phyloP scores from a whole-genome alignment of 2,888 invertebrate species.

The Scelioninae gen. 2 region DNA sequence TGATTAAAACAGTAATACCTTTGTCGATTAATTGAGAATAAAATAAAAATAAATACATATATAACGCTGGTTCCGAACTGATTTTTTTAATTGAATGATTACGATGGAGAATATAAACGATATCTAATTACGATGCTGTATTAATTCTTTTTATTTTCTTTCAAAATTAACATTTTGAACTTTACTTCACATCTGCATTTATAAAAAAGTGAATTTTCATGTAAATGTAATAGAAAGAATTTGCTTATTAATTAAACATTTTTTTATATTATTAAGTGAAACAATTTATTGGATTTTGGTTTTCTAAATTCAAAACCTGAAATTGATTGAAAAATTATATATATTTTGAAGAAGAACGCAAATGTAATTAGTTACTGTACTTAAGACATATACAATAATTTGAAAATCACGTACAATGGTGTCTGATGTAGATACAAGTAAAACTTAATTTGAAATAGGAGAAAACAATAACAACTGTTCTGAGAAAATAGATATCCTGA shows the following conservation, averaged over 20 bases:
- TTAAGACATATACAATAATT: constrained; percentile 22
- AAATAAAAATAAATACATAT: constrained; percentile 5
- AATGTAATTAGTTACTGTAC: background rate
- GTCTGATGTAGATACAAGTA: constrained; percentile 2
- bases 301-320: background rate
- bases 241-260: no score
- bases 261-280: background rate
- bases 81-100: no score
- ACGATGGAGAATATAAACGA: constrained; percentile 69
- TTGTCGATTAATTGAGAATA: background rate
- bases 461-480: constrained; percentile 5
- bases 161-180: no score
- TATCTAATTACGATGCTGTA: constrained; percentile 73
- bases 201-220: background rate
- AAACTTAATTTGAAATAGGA: background rate
- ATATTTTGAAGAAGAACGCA: constrained; percentile 15
- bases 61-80: no score
- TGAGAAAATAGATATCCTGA: constrained; percentile 30
- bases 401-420: no score
- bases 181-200: no score
- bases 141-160: constrained; percentile 56
- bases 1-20: constrained; percentile 28
- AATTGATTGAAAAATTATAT: background rate
- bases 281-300: background rate
- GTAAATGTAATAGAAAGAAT: constrained; percentile 1